These are phyloP conservation scores for Papilio protenor DNA, from an alignment of 2,888 invertebrate species.

Conservation along the genomic window DNA sequence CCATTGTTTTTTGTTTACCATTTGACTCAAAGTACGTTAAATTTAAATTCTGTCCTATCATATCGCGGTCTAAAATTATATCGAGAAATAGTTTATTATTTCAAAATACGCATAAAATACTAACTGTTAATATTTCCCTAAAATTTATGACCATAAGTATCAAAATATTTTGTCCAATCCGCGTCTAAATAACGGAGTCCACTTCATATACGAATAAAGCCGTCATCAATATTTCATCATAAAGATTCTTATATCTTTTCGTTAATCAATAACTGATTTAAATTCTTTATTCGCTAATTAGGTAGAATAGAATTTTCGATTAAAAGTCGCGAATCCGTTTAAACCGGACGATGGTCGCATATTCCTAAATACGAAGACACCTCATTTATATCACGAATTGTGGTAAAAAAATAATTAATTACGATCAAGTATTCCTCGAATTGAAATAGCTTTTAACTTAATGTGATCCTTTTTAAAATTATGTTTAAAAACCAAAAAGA, in stretches of 20 bases:
- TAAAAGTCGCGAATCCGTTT: conserved; percentile 1
- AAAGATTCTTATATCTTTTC: conserved; percentile 1
- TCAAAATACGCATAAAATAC: neutral
- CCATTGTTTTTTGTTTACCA: neutral
- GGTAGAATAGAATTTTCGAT: conserved; percentile 28
- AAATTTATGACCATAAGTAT: neutral
- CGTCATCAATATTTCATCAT: conserved; percentile 22
- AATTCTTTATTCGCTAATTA: conserved; percentile 29
- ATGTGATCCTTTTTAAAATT: neutral
- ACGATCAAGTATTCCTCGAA: conserved; percentile 11
- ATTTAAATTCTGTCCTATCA: neutral
- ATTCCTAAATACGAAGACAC: conserved; percentile 1
- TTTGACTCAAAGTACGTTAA: neutral
- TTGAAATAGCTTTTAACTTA: conserved; percentile 4
- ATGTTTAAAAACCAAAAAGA: neutral
- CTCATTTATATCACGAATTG: conserved; percentile 12
- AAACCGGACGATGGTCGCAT: conserved; percentile 35
- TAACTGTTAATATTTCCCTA: neutral
- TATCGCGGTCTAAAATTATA: neutral
- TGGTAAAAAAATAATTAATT: conserved; percentile 25
- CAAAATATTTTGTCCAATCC: conserved; percentile 12
- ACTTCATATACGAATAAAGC: conserved; percentile 13
- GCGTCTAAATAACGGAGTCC: conserved; percentile 12
- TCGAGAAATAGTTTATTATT: neutral
- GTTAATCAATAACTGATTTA: conserved; percentile 28